Percentiles rank a stretch among this genome's conserved stretches.
Evolutionary conservation across 2,113 vertebrate species (phyloP).

Genomic region (Stomatorhinus ivindoensis): DNA sequence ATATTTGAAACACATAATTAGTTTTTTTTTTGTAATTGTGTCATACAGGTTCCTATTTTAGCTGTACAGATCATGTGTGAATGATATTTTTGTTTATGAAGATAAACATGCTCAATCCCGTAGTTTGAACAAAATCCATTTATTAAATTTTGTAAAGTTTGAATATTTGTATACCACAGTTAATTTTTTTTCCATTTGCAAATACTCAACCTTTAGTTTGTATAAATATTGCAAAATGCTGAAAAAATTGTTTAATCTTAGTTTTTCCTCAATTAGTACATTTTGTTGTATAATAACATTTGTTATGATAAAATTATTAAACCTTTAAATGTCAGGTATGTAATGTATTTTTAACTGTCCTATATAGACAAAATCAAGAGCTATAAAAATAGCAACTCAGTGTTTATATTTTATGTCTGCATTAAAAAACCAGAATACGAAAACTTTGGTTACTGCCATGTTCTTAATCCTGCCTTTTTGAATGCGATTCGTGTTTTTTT

Average conservation of each 20-base stretch:
- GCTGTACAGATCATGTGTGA: slow-evolving; percentile 33
- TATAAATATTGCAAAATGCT: slow-evolving; percentile 36
- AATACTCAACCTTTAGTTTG: slow-evolving; percentile 32
- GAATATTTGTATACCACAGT: slow-evolving; percentile 42
- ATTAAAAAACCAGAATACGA: not conserved
- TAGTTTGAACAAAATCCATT: slow-evolving; percentile 40
- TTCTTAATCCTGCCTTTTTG: slow-evolving; percentile 21
- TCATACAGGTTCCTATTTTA: slow-evolving; percentile 24
- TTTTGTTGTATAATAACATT: slow-evolving; percentile 34
- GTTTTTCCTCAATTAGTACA: slow-evolving; percentile 23
- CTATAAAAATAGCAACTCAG: not conserved
- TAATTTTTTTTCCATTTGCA: slow-evolving; percentile 34
- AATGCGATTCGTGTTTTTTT: slow-evolving; percentile 16
- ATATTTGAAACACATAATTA: slow-evolving; percentile 16
- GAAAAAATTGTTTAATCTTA: slow-evolving; percentile 19
- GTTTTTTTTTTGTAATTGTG: slow-evolving; percentile 26
- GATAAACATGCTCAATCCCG: slow-evolving; percentile 30
- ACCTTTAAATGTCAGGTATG: slow-evolving; percentile 31
- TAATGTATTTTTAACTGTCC: slow-evolving; percentile 25
- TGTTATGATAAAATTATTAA: slow-evolving; percentile 24
- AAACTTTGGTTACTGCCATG: not conserved
- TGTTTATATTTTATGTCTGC: slow-evolving; percentile 11
- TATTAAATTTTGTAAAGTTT: slow-evolving; percentile 49
- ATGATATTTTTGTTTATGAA: slow-evolving; percentile 31
- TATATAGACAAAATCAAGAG: not conserved